Base-by-base conservation (phyloP, 2,797 vertebrate genomes). In the Gobio occitaniae region DNA sequence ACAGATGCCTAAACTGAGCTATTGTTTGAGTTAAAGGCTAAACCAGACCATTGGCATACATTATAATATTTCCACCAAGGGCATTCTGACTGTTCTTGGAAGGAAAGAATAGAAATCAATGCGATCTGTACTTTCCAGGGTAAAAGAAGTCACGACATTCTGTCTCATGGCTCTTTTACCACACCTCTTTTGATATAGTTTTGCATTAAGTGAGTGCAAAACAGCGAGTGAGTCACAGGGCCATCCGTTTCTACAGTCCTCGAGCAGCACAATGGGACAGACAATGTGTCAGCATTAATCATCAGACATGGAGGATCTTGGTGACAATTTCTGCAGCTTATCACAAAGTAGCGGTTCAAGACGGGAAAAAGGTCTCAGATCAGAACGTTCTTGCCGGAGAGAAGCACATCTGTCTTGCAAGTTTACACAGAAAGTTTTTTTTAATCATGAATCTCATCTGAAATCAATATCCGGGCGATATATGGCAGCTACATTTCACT, bases 211-310 rank as follows among this genome's bases (percentile, higher is more conserved):
- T n/a, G n/a, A n/a, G n/a, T n/a, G n/a, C n/a, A n/a, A n/a, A n/a
- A 75, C 78, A 50, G 56, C 16, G 0, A 21, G 36, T 83, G 77
- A 87, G 86, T 89, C 86, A 84, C 15, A 70, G 61, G 54, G 69
- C 63, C 21, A 25, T 50, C n/a, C 11, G 4, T 38, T 76, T 47
- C 76, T 86, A 41, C 63, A 50, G n/a, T 75, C n/a, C 21, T 77
- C 11, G n/a, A 80, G 68, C 50, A 61, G 47, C 56, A 85, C 78
- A 81, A 56, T 63, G 77, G 78, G 29, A 80, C 76, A 86, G 85
- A 88, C 83, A 72, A 75, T 29, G 36, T 76, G 78, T 88, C 81
- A 85, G 68, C 63, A 79, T 79, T 79, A 84, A 84, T 87, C 72
- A 86, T 83, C 72, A 69, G 77, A 56, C 63, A 36, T 52, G 10